A percentile compares a stretch with the other conserved stretches of the same genome.
These are phyloP conservation scores for Arenaria interpres DNA, from an alignment of 2,113 vertebrate species.

Conservation along the genomic window DNA sequence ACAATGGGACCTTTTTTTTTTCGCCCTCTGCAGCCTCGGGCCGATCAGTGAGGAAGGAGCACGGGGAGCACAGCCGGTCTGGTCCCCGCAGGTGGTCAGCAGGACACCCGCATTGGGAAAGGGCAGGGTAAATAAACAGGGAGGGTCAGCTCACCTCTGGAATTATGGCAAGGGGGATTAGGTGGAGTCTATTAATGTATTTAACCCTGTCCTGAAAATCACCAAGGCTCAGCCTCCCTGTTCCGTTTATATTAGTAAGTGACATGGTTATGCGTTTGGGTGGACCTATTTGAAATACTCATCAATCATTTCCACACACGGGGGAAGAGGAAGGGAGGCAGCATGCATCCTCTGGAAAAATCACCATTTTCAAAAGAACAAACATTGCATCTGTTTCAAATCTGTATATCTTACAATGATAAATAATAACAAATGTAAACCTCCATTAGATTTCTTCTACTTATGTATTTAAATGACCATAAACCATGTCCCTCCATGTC, in stretches of 20 bases:
- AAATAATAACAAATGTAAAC: background rate
- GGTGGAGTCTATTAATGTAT: background rate
- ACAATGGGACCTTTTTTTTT: rapidly evolving
- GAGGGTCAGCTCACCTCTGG: background rate
- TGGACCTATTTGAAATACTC: background rate
- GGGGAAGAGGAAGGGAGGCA: rapidly evolving
- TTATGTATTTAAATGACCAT: background rate
- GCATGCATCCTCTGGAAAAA: background rate
- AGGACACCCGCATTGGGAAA: background rate
- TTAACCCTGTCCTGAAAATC: background rate
- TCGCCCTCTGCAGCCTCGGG: rapidly evolving
- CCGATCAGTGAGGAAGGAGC: background rate
- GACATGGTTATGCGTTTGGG: background rate
- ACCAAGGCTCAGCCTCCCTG: background rate
- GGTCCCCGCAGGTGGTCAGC: background rate
- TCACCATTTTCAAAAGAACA: background rate
- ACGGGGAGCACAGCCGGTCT: background rate
- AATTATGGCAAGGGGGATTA: background rate
- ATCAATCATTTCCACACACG: rapidly evolving
- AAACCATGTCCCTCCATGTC: background rate
- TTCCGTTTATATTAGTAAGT: background rate
- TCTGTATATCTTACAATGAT: background rate
- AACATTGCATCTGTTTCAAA: background rate
- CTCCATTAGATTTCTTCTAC: background rate
- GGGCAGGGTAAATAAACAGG: background rate